These are phyloP conservation scores for Eustalomyia histrio DNA, from an alignment of 2,888 invertebrate genomes.

Conservation along the genomic window DNA sequence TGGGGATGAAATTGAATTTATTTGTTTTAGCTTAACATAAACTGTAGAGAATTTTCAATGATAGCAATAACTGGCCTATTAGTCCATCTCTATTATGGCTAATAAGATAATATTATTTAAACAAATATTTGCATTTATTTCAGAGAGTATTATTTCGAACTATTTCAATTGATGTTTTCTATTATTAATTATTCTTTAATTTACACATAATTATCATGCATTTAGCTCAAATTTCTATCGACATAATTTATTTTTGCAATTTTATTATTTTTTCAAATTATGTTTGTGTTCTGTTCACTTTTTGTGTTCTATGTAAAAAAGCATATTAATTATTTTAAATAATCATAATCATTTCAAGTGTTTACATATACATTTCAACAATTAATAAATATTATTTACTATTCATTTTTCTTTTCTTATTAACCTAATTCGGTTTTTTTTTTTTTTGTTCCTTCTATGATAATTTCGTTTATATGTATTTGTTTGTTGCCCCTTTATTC, in stretches of 20 bases:
- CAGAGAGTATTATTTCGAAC: no score
- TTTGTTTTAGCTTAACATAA: no score
- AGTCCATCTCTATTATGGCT: no score
- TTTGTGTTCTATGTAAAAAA: no score
- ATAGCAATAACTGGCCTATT: no score
- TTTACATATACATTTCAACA: slow-evolving; percentile 15
- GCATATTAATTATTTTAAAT: background rate
- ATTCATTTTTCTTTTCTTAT: background rate
- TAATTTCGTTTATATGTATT: background rate
- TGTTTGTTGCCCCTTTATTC: background rate
- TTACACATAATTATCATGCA: slow-evolving; percentile 23
- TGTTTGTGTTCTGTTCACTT: slow-evolving; percentile 9
- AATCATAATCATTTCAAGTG: background rate
- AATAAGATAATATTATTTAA: no score
- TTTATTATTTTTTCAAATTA: background rate
- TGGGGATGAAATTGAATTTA: no score
- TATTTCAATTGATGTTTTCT: no score
- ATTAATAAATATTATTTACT: slow-evolving; percentile 8
- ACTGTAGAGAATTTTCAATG: no score
- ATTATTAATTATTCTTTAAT: background rate
- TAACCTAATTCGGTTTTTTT: background rate
- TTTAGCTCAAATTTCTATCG: slow-evolving; percentile 5
- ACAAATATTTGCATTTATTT: no score
- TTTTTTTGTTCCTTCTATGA: no score
- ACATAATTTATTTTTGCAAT: background rate